These are phyloP conservation scores for Melanostoma mellinum DNA, from an alignment of 2,888 invertebrate species.

Conservation along the genomic window DNA sequence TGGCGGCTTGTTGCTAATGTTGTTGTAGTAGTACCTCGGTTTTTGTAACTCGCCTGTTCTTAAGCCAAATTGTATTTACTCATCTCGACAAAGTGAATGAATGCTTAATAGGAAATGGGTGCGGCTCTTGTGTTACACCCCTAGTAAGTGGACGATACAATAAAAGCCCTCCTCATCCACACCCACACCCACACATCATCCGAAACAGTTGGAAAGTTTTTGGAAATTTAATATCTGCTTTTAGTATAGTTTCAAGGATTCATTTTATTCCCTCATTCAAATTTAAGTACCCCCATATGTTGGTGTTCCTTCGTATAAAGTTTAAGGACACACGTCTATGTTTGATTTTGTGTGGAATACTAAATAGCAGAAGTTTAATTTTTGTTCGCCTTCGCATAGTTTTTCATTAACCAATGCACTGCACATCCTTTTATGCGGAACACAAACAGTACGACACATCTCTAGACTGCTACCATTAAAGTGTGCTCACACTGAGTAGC, in stretches of 20 bases:
- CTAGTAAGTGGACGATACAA: not conserved
- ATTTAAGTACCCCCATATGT: not conserved
- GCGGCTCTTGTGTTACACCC: slow-evolving; percentile 60
- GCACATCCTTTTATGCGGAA: slow-evolving; percentile 66
- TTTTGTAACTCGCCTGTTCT: slow-evolving; percentile 12
- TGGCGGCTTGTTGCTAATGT: slow-evolving; percentile 51
- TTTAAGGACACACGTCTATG: slow-evolving; percentile 62
- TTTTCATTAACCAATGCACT: slow-evolving; percentile 72
- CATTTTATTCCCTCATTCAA: slow-evolving; percentile 16
- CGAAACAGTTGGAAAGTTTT: slow-evolving; percentile 25
- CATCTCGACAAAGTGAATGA: slow-evolving; percentile 65
- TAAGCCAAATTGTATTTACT: slow-evolving; percentile 63
- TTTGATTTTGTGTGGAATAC: slow-evolving; percentile 48
- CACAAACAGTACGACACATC: slow-evolving; percentile 46
- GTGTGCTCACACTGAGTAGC: slow-evolving; percentile 49
- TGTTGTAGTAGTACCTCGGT: slow-evolving; percentile 5
- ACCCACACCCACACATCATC: slow-evolving; percentile 8
- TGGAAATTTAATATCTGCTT: slow-evolving; percentile 64
- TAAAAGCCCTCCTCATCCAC: not conserved
- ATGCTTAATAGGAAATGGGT: slow-evolving; percentile 68
- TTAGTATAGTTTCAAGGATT: slow-evolving; percentile 57
- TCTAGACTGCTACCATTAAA: slow-evolving; percentile 45
- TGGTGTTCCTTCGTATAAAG: slow-evolving; percentile 37
- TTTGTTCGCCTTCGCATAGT: slow-evolving; percentile 15
- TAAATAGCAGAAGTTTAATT: slow-evolving; percentile 46